These are phyloP conservation scores for Pseudobourletiella spinata DNA, from an alignment of 1,140 invertebrate species.

Conservation along the genomic window DNA sequence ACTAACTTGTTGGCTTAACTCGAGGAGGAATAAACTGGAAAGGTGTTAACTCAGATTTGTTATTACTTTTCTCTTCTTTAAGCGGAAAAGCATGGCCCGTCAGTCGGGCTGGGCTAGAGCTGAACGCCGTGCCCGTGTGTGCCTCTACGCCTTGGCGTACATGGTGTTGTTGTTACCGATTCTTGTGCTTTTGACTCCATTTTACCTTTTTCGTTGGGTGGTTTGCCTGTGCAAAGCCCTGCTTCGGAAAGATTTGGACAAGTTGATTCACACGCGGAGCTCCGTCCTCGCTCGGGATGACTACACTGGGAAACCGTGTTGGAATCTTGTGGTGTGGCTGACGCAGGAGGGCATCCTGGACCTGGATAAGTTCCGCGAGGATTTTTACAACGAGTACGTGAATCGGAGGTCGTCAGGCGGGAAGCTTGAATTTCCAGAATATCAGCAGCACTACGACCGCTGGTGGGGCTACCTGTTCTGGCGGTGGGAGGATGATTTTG, in stretches of 20 bases:
- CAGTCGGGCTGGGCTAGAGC: too few relatives aligned
- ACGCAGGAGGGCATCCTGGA: constrained; percentile 25
- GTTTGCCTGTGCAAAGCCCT: not conserved
- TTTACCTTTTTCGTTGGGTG: constrained; percentile 20
- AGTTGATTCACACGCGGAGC: constrained; percentile 24
- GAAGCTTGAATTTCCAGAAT: constrained; percentile 24
- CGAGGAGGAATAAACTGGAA: too few relatives aligned
- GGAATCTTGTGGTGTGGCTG: constrained; percentile 26
- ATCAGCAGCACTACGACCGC: constrained; percentile 24
- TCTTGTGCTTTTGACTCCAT: too few relatives aligned
- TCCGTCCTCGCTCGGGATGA: constrained; percentile 8
- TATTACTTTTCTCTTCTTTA: too few relatives aligned
- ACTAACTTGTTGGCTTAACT: too few relatives aligned
- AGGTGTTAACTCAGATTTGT: too few relatives aligned
- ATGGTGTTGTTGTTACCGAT: too few relatives aligned
- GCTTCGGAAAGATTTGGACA: constrained; percentile 18
- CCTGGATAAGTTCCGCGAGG: constrained; percentile 13
- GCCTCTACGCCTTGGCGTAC: too few relatives aligned
- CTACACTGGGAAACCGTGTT: constrained; percentile 1
- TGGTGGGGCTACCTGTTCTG: constrained; percentile 31
- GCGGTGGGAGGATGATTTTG: constrained; percentile 27
- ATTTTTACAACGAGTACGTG: constrained; percentile 15
- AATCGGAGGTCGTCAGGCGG: not conserved
- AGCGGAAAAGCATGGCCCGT: too few relatives aligned
- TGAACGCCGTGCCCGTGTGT: too few relatives aligned